Base-by-base conservation (phyloP, 2,888 invertebrate species). In the Pyrochroa serraticornis region DNA sequence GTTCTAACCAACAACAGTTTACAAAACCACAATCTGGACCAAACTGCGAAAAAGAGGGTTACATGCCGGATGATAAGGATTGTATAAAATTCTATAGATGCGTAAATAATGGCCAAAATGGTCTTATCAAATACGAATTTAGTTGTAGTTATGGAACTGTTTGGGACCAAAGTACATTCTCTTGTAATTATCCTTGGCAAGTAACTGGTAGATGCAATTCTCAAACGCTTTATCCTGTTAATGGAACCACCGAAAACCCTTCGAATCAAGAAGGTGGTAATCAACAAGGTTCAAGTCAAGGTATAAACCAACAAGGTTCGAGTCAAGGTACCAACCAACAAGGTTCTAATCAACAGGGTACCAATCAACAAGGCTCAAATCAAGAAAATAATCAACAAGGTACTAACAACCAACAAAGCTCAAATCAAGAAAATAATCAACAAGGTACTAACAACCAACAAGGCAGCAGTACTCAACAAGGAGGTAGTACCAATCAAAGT, bases 41-140 rank as follows among this genome's bases (percentile, higher is more conserved):
- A 33, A 22, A 68, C 42, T 89, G 89, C 71, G 79, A 74, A 10
- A 75, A 79, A 61, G 87, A 88, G 73, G 91, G 91, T 42, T 91
- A 88, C 75, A 83, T 86, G 70, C 84, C 85, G 7, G 85, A 91
- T 75, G 80, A 82, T 35, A 78, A 79, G 37, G 83, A 90, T 70
- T 91, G 91, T 71, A 85, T 82, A 61, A 88, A 86, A 72, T 91
- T 91, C 79, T 89, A 88, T 73, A 83, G 90, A 60, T 91, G 91
- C 76, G 89, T 90, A 22, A 80, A 82, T 53, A 82, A 84, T 69
- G 85, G 84, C 0, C 77, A 12, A 81, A 84, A 83, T 60, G 80
- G 81, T 1, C 88, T 80, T 66, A 85, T 79, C 41, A 85, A 83
- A 75, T 87, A 87, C 71, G 86, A 89, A 55, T 91, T 89, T 73